These are phyloP conservation scores for Gallinago paraguaiae DNA, from an alignment of 2,113 vertebrate species.

Conservation along the genomic window DNA sequence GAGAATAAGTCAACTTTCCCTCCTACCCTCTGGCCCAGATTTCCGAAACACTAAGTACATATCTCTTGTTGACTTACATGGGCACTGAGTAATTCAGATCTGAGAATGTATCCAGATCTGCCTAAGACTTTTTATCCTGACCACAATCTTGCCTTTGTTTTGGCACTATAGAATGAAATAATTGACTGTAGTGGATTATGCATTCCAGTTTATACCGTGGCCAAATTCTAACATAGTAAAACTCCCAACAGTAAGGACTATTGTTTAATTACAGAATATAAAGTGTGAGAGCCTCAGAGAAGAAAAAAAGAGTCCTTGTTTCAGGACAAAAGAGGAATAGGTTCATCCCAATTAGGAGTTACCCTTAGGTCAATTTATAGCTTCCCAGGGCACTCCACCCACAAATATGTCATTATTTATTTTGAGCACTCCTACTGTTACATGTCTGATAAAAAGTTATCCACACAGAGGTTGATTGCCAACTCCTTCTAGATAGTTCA, in stretches of 20 bases:
- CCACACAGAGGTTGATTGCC: neutral
- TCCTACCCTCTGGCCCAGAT: neutral
- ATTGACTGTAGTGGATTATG: constrained; percentile 3
- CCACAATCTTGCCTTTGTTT: constrained; percentile 53
- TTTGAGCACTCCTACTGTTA: neutral
- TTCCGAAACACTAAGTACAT: neutral
- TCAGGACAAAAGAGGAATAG: neutral
- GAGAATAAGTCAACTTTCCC: neutral
- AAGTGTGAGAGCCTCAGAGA: neutral
- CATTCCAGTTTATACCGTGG: neutral
- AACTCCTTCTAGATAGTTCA: neutral
- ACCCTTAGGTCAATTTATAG: neutral
- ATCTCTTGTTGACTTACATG: neutral
- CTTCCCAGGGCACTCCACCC: neutral
- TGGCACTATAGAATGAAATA: neutral
- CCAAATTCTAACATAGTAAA: constrained; percentile 35
- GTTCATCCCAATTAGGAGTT: constrained; percentile 28
- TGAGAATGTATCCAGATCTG: neutral
- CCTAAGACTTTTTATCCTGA: neutral
- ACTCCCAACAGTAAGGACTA: constrained; percentile 17
- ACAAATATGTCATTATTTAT: constrained; percentile 8
- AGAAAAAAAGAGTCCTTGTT: constrained; percentile 7
- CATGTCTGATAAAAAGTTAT: neutral
- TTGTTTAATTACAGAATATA: constrained; percentile 27
- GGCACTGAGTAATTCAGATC: neutral